Evolutionary conservation across 2,797 vertebrate species (phyloP), one percentile per base, ranked within the genome.

Genomic region (Oryzias dopingdopingensis): DNA sequence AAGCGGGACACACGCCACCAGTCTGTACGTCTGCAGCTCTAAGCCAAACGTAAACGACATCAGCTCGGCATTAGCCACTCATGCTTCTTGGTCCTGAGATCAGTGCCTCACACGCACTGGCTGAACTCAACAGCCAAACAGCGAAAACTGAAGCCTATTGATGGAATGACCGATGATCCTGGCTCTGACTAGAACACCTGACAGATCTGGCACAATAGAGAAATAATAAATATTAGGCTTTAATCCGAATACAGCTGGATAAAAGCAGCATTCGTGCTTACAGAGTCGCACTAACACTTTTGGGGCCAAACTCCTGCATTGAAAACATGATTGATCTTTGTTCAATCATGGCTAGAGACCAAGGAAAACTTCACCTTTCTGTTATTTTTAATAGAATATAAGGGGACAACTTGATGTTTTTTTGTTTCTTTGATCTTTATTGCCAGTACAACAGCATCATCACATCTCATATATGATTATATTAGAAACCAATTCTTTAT

Each of bases 21-120:
- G 65, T 70, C 42, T 59, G 18, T 60, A 51, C 64, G 67, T 45
- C 44, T 62, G 52, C 53, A 7, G 15, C 51, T 44, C 29, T 41
- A 57, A 22, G n/a, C 15, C 57, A 32, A 63, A 62, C 4, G 7
- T 50, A 17, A 66, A 51, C 32, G 23, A 67, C 59, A 60, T 3
- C 20, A 43, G 23, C 44, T 63, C n/a, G 45, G 18, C 13, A n/a
- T 56, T 41, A 58, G 44, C 53, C n/a, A 14, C 49, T 61, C 51
- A 37, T 22, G 24, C 43, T 49, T 63, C 53, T 43, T 64, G 67
- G 29, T 52, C 42, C 49, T 18, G 23, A 56, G 23, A 47, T 50
- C 42, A 43, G 12, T 68, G 56, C 53, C 1, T 17, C 7, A 57
- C 4, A 51, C 48, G 59, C 16, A 45, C 26, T 43, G 13, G 29